Evolutionary conservation across 92 coral and sea anemone species (phyloP).

Genomic region (Anthopleura xanthogrammica): DNA sequence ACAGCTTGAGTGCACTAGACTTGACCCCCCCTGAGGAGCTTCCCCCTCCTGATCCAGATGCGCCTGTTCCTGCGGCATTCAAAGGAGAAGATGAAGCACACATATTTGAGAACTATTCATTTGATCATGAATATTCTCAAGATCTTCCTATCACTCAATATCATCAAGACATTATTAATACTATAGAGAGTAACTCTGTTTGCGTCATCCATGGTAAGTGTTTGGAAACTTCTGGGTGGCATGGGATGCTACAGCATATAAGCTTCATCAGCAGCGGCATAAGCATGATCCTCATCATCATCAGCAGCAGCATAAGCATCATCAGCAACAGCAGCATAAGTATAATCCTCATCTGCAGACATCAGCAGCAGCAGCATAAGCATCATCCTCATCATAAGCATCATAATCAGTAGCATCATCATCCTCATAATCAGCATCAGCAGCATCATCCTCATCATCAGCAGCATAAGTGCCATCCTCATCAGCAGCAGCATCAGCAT

Average conservation of each 20-base stretch:
- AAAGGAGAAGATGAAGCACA: conserved; percentile 83
- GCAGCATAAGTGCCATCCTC: too few relatives aligned
- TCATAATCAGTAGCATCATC: too few relatives aligned
- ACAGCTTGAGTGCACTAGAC: conserved; percentile 65
- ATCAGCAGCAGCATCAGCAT: too few relatives aligned
- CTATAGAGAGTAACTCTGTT: conserved; percentile 92
- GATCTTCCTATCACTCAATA: conserved; percentile 81
- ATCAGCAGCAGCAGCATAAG: too few relatives aligned
- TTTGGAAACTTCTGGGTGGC: neutral
- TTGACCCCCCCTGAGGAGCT: conserved; percentile 36
- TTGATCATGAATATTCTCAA: conserved; percentile 80
- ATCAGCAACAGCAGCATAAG: too few relatives aligned
- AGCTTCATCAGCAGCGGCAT: neutral
- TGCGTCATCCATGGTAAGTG: conserved; percentile 87
- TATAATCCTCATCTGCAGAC: too few relatives aligned
- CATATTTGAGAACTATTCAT: conserved; percentile 86
- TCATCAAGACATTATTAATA: conserved; percentile 77
- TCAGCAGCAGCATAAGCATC: too few relatives aligned
- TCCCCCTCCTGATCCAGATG: conserved; percentile 36
- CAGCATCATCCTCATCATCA: neutral
- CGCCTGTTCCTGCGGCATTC: conserved; percentile 65
- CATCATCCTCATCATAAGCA: too few relatives aligned
- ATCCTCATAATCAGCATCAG: too few relatives aligned
- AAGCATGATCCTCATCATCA: neutral
- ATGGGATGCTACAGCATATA: neutral